phyloP scores from a whole-genome alignment of 2,797 vertebrate species.

The Anableps anableps region DNA sequence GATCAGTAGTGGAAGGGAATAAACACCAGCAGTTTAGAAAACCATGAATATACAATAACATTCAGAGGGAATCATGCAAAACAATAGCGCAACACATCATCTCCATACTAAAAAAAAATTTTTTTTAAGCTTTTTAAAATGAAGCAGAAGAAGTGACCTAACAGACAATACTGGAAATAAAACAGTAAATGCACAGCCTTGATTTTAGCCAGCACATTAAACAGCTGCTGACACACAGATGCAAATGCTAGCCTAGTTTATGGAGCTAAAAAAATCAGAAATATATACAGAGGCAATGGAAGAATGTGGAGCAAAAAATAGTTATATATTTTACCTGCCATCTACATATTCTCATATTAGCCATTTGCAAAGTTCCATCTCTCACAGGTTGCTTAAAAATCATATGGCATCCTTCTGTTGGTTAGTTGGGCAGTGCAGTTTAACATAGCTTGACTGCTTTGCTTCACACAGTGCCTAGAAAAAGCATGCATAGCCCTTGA shows the following conservation, averaged over 20 bases:
- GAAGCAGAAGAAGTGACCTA: slow-evolving; percentile 7
- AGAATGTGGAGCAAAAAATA: background rate
- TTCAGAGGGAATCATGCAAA: background rate
- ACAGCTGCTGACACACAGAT: slow-evolving; percentile 22
- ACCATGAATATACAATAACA: slow-evolving; percentile 11
- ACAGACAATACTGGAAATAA: slow-evolving; percentile 2
- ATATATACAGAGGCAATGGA: background rate
- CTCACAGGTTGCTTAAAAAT: background rate
- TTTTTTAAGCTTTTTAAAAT: slow-evolving; percentile 17
- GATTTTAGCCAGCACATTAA: slow-evolving; percentile 14
- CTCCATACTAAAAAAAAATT: background rate
- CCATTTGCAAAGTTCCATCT: background rate
- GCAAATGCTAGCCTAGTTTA: background rate
- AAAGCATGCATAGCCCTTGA: background rate
- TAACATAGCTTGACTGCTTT: background rate
- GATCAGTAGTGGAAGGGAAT: background rate
- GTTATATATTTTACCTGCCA: background rate
- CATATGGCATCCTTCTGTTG: background rate
- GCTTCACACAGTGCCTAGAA: background rate
- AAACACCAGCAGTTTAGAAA: background rate
- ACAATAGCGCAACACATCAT: background rate
- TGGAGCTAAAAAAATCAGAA: slow-evolving; percentile 13
- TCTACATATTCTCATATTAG: background rate
- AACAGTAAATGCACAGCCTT: slow-evolving; percentile 9
- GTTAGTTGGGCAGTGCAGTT: background rate